Conservation (phyloP, 2,888 invertebrate genomes). For the Hydrotaea cyrtoneurina region DNA sequence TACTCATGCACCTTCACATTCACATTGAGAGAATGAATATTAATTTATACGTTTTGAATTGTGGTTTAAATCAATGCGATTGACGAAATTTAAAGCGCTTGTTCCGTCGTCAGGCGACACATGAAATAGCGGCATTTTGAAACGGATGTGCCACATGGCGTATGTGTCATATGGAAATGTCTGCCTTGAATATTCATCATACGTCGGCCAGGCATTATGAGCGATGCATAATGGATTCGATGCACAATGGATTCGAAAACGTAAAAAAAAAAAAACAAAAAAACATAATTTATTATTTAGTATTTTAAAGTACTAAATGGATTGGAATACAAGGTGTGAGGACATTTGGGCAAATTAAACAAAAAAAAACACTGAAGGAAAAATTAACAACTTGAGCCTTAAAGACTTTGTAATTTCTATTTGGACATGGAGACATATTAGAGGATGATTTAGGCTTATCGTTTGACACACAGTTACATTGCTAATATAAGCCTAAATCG, state of each 20-base stretch:
- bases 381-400: too few relatives aligned
- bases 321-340: too few relatives aligned
- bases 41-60: neutral
- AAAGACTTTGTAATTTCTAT: too few relatives aligned
- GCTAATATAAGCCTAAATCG: too few relatives aligned
- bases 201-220: neutral
- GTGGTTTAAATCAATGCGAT: neutral
- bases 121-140: neutral
- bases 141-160: constrained; percentile 3
- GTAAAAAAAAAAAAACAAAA: neutral
- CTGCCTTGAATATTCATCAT: neutral
- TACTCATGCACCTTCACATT: neutral
- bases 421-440: too few relatives aligned
- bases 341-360: too few relatives aligned
- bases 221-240: neutral
- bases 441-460: too few relatives aligned
- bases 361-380: too few relatives aligned
- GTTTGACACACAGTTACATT: too few relatives aligned
- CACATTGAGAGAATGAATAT: neutral
- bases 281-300: too few relatives aligned
- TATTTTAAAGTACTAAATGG: too few relatives aligned
- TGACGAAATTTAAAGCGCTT: neutral
- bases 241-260: neutral
- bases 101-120: neutral
- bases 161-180: neutral